Percentiles rank a stretch among this genome's conserved stretches.
These are phyloP conservation scores for Poeciliopsis occidentalis DNA, from an alignment of 2,113 vertebrate species.

Conservation along the genomic window DNA sequence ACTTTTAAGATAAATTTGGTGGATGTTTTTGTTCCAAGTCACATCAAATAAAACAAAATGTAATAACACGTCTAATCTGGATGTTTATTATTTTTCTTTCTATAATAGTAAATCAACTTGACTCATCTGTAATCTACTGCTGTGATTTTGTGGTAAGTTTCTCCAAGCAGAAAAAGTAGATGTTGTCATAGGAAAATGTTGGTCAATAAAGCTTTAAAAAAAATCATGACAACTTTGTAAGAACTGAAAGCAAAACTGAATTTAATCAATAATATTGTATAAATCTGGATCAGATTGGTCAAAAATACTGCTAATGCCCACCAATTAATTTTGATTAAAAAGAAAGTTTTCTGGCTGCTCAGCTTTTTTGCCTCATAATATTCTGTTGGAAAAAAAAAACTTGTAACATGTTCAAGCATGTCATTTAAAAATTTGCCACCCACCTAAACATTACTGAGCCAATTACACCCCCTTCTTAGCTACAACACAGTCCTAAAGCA, in stretches of 20 bases:
- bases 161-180: neutral
- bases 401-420: neutral
- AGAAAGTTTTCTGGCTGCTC: neutral
- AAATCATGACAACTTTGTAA: neutral
- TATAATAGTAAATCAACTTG: neutral
- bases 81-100: neutral
- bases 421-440: neutral
- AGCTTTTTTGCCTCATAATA: neutral
- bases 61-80: neutral
- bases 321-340: neutral
- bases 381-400: neutral
- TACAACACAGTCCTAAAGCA: neutral
- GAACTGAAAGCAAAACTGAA: neutral
- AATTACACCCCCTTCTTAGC: neutral
- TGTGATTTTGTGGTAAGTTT: neutral
- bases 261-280: neutral
- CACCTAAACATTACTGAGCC: neutral
- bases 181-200: neutral
- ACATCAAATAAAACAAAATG: constrained; percentile 10
- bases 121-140: neutral
- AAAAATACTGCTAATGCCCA: neutral
- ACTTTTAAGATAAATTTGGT: constrained; percentile 38
- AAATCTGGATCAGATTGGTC: neutral
- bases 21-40: constrained; percentile 31
- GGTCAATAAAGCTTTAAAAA: neutral